Evolutionary conservation across 2,888 invertebrate genomes (phyloP), one percentile per base, ranked within the genome.

Genomic region (Lingula anatina): DNA sequence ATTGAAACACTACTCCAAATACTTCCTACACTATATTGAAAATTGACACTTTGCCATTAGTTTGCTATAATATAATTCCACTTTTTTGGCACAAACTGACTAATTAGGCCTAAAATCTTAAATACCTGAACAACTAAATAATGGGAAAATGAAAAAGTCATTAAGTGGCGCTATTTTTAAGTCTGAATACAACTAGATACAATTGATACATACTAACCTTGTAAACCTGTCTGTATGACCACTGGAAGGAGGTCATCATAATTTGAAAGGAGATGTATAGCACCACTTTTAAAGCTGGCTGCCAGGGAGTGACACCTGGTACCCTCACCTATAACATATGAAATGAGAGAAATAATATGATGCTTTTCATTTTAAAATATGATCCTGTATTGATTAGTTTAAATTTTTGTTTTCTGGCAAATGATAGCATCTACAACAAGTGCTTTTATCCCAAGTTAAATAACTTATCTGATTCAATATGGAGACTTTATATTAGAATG

Each of bases 241-340:
- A 87, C 85, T 0, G 95, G 95, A 57, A 90, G 89, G 46, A 94
- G 86, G 79, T 96, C 95, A 78, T 96, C 95, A 73, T 90, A 94
- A 21, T 89, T 90, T 57, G 88, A 85, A 76, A 96, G 81, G 64
- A 96, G 81, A 65, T 89, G 89, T 47, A 96, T 86, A 70, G 85
- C 86, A n/a, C 95, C 95, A 70, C 88, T 90, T 65, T 86, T 88
- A 59, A 95, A 84, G 59, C 90, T 87, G 3, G 92, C 90, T 3
- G 93, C 93, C 60, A 95, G 77, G 3, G 91, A 86, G 88, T 89
- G 59, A n/a, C 45, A 46, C 51, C 56, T 57, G 18, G 42, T 36
- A n/a, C n/a, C n/a, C n/a, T n/a, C n/a, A n/a, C n/a, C n/a, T n/a
- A n/a, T n/a, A n/a, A n/a, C n/a, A n/a, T n/a, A n/a, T n/a, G n/a